Conservation (phyloP, 1,140 invertebrate species). For the Wiebesia pumilae region DNA sequence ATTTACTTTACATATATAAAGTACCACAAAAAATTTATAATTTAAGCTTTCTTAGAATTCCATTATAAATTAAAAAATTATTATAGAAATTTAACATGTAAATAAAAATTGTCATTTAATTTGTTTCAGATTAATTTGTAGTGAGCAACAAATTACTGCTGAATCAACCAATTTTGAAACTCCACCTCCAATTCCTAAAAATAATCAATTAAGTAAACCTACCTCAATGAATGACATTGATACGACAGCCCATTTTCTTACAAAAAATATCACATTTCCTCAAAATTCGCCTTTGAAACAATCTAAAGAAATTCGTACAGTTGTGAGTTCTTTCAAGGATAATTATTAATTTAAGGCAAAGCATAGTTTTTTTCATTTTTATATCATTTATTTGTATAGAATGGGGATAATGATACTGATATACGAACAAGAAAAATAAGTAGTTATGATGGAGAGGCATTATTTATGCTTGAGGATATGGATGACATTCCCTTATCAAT, state of each 20-base stretch:
- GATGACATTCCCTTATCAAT: conserved; percentile 65
- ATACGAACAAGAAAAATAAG: conserved; percentile 56
- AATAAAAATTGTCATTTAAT: neutral
- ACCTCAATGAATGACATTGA: conserved; percentile 57
- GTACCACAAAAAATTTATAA: no score
- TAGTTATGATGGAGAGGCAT: conserved; percentile 73
- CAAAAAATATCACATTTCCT: neutral
- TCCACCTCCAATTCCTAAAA: conserved; percentile 59
- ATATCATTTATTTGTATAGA: conserved; percentile 56
- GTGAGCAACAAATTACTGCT: conserved; percentile 55
- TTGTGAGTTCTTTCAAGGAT: conserved; percentile 30
- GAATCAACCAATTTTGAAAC: conserved; percentile 59
- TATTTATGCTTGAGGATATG: conserved; percentile 77
- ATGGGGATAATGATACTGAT: conserved; percentile 59
- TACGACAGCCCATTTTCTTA: conserved; percentile 27
- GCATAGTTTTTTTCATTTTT: neutral
- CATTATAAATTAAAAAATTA: no score
- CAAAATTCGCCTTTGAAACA: conserved; percentile 21
- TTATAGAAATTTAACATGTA: neutral
- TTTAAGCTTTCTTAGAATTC: no score
- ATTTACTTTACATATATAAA: no score
- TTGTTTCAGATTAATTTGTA: conserved; percentile 61
- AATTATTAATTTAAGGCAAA: neutral
- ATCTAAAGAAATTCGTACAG: neutral
- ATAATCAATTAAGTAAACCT: conserved; percentile 57